Evolutionary conservation across 2,797 vertebrate species (phyloP), one percentile per base, ranked within the genome.

Genomic region (Cottoperca gobio): DNA sequence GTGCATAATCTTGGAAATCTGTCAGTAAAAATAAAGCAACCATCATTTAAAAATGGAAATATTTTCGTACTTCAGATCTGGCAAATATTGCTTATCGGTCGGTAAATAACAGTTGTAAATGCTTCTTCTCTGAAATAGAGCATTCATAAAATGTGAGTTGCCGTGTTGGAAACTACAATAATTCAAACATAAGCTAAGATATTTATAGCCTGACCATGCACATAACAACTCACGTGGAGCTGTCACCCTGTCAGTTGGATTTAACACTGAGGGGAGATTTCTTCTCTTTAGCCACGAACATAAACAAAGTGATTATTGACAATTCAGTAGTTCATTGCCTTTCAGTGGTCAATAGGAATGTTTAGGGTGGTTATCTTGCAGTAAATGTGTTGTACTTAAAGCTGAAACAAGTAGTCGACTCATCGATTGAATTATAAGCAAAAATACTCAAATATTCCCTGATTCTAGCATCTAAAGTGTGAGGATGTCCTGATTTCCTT

Each of bases 61-160:
- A 63, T 66, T 40, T 66, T 43, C 21, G 42, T 35, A 49, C 26
- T 70, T 57, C 21, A 70, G 37, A 64, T 63, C 42, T 69, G 33
- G 13, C 17, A 79, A 52, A 73, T 19, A 24, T 11, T n/a, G 8
- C 7, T 21, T 23, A 37, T 59, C n/a, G 55, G 23, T 46, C n/a
- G n/a, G n/a, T n/a, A n/a, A n/a, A n/a, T n/a, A n/a, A 71, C 48
- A 62, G 33, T 24, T 70, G 42, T 73, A 59, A 79, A 28, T 24
- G 23, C n/a, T 53, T 31, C 17, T 19, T 35, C 40, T 57, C 43
- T 53, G 48, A 76, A 63, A 65, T 54, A 33, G 46, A 53, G 21
- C 37, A 73, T 63, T 73, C 39, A 65, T 72, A 55, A 74, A 74
- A 74, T 37, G 39, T 78, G 55, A 79, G 49, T n/a, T 77, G 40